Conservation (phyloP, 2,888 invertebrate species). For the Caenorhabditis zanzibari region DNA sequence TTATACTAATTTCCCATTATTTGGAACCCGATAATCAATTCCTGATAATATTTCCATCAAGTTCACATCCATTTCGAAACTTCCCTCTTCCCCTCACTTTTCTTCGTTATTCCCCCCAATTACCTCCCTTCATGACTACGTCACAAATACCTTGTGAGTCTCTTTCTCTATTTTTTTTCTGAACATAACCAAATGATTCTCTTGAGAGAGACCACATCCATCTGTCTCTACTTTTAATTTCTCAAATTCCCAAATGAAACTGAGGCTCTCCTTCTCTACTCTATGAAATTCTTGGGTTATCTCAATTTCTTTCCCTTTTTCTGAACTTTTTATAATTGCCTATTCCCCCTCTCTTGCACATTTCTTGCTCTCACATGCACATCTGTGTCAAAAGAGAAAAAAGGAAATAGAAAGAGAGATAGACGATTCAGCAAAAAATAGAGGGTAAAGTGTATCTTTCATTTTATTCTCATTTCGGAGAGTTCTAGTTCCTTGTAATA, state of each 20-base stretch:
- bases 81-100: background rate
- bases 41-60: no score
- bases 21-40: no score
- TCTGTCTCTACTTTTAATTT: constrained; percentile 50
- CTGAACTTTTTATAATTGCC: constrained; percentile 61
- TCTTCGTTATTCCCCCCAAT: constrained; percentile 22
- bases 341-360: background rate
- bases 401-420: constrained; percentile 13
- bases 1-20: no score
- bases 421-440: constrained; percentile 28
- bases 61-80: background rate
- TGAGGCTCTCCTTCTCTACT: constrained; percentile 11
- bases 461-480: background rate
- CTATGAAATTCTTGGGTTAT: constrained; percentile 10
- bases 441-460: constrained; percentile 19
- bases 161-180: no score
- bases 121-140: constrained; percentile 16
- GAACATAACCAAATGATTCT: constrained; percentile 8
- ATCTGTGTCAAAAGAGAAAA: constrained; percentile 18
- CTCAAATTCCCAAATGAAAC: constrained; percentile 29
- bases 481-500: background rate
- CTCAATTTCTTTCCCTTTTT: background rate
- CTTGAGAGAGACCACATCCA: background rate
- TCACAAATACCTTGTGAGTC: constrained; percentile 37
- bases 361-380: background rate